phyloP scores from a whole-genome alignment of 2,888 invertebrate species.

The Reticulitermes lucifugus region DNA sequence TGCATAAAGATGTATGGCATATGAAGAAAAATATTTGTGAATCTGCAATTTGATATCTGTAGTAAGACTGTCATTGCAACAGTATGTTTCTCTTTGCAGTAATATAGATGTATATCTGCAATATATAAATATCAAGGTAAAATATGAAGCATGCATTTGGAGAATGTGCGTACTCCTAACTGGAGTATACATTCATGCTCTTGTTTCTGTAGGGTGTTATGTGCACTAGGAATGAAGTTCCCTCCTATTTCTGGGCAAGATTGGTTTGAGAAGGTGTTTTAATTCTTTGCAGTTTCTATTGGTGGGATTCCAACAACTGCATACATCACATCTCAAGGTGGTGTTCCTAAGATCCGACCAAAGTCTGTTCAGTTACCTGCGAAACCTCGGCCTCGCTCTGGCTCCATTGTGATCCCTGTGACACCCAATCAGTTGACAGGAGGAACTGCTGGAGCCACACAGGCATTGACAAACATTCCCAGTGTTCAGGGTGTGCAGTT shows the following conservation, averaged over 20 bases:
- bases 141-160: no score
- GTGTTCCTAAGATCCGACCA: conserved; percentile 42
- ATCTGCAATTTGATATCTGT: no score
- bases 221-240: not conserved
- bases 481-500: conserved; percentile 28
- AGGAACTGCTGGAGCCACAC: conserved; percentile 2
- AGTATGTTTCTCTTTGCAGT: no score
- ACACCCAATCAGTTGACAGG: conserved; percentile 44
- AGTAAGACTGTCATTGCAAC: no score
- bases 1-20: no score
- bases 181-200: not conserved
- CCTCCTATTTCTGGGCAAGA: not conserved
- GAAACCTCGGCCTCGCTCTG: conserved; percentile 44
- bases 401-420: conserved; percentile 53
- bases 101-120: not conserved
- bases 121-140: no score
- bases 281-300: conserved; percentile 41
- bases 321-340: conserved; percentile 41
- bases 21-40: no score
- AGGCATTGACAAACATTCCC: not conserved
- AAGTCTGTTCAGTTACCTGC: conserved; percentile 43
- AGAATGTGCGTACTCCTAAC: no score
- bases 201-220: not conserved
- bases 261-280: not conserved
- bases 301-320: conserved; percentile 44